These are phyloP conservation scores for Eupithecia tripunctaria DNA, from an alignment of 2,888 invertebrate species.

Conservation along the genomic window DNA sequence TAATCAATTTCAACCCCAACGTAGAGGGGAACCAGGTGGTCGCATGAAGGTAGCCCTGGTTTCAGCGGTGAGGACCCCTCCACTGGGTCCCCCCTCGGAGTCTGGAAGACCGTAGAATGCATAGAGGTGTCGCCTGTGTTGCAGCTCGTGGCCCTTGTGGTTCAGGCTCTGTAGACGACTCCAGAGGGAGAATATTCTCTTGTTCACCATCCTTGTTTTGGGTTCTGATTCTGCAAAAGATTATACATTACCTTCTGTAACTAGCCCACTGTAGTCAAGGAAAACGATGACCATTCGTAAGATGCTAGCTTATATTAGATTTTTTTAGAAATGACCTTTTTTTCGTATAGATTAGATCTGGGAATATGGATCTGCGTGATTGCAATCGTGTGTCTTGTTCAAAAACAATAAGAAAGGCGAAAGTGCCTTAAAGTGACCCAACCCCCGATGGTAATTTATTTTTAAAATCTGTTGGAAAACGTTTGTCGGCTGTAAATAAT, in stretches of 20 bases:
- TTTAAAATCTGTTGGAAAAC: neutral
- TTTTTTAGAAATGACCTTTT: neutral
- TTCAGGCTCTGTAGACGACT: constrained; percentile 76
- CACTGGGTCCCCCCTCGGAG: constrained; percentile 58
- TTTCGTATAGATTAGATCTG: neutral
- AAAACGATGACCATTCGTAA: neutral
- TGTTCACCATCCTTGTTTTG: constrained; percentile 62
- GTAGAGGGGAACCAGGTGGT: constrained; percentile 78
- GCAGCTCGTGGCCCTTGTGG: constrained; percentile 74
- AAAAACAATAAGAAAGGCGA: neutral
- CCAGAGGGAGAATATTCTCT: constrained; percentile 77
- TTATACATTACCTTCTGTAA: neutral
- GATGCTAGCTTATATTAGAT: neutral
- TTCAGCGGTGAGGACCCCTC: constrained; percentile 70
- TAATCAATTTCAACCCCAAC: constrained; percentile 71
- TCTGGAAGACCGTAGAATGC: constrained; percentile 73
- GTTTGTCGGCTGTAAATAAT: neutral
- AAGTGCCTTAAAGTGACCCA: neutral
- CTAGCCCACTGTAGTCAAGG: neutral
- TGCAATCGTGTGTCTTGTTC: neutral
- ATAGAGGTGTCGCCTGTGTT: constrained; percentile 73
- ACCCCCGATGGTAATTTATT: neutral
- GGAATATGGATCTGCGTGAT: neutral
- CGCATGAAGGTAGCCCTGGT: constrained; percentile 72
- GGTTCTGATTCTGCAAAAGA: constrained; percentile 57